Percentiles rank a stretch among this genome's conserved stretches.
These are phyloP conservation scores for Leptogaster cylindrica DNA, from an alignment of 2,888 invertebrate species.

Conservation along the genomic window DNA sequence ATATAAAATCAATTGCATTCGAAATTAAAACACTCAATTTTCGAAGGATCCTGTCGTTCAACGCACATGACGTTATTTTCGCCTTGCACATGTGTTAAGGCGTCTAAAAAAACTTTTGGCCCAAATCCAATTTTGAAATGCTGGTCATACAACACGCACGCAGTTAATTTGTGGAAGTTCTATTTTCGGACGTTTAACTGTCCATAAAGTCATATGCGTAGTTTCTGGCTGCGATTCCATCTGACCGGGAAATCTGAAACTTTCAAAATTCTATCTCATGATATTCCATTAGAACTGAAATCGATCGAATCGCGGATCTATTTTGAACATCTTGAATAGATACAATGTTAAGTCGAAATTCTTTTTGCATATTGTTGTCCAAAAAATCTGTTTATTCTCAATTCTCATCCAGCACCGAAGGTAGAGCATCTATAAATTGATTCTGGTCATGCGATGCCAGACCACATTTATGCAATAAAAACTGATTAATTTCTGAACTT, in stretches of 20 bases:
- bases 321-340: no score
- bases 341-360: no score
- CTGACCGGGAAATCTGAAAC: slow-evolving; percentile 22
- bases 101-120: slow-evolving; percentile 24
- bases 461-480: no score
- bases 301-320: no score
- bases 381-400: no score
- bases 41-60: slow-evolving; percentile 5
- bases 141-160: slow-evolving; percentile 24
- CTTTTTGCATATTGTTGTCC: no score
- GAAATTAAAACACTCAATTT: background rate
- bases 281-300: no score
- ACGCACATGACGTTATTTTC: background rate
- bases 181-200: slow-evolving; percentile 24
- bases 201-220: slow-evolving; percentile 28
- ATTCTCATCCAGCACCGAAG: no score
- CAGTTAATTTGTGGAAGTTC: slow-evolving; percentile 34
- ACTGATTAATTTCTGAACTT: no score
- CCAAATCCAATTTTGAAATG: slow-evolving; percentile 17
- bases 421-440: no score
- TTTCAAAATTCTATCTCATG: no score
- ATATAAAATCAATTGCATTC: background rate
- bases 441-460: no score
- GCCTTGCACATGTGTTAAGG: slow-evolving; percentile 3
- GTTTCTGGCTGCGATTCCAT: slow-evolving; percentile 8